phyloP scores from a whole-genome alignment of 2,113 vertebrate genomes.

The Taurulus bubalis region DNA sequence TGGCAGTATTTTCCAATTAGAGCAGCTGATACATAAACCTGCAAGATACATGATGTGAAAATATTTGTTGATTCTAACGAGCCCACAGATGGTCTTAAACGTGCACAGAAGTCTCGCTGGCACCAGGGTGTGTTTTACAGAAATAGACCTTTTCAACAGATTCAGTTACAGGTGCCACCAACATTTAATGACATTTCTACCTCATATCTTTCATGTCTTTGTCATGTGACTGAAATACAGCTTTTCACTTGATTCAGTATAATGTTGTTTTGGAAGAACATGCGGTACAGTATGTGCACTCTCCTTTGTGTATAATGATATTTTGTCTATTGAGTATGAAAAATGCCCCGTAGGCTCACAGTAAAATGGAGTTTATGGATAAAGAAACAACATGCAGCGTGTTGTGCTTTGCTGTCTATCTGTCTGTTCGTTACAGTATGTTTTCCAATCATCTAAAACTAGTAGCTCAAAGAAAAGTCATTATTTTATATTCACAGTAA shows the following conservation, averaged over 20 bases:
- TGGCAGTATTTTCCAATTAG: neutral
- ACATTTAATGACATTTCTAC: neutral
- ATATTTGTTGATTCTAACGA: neutral
- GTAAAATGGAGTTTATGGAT: neutral
- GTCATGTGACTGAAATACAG: no score
- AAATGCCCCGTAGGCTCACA: neutral
- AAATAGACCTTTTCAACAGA: slow-evolving; percentile 11
- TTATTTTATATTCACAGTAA: neutral
- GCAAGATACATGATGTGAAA: neutral
- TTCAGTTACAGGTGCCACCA: slow-evolving; percentile 1
- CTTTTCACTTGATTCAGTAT: neutral
- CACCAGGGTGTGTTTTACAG: slow-evolving; percentile 6
- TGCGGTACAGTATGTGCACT: neutral
- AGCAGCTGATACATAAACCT: neutral
- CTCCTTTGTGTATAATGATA: neutral
- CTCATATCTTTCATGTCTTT: neutral
- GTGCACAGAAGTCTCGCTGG: slow-evolving; percentile 12
- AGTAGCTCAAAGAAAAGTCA: neutral
- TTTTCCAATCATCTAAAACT: neutral
- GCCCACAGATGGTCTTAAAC: slow-evolving; percentile 31
- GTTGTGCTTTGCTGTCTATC: neutral
- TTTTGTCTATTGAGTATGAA: no score
- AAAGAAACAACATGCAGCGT: neutral
- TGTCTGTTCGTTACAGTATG: neutral
- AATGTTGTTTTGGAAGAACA: neutral